These are phyloP conservation scores for Diorhabda carinulata DNA, from an alignment of 1,140 invertebrate genomes.

Conservation along the genomic window DNA sequence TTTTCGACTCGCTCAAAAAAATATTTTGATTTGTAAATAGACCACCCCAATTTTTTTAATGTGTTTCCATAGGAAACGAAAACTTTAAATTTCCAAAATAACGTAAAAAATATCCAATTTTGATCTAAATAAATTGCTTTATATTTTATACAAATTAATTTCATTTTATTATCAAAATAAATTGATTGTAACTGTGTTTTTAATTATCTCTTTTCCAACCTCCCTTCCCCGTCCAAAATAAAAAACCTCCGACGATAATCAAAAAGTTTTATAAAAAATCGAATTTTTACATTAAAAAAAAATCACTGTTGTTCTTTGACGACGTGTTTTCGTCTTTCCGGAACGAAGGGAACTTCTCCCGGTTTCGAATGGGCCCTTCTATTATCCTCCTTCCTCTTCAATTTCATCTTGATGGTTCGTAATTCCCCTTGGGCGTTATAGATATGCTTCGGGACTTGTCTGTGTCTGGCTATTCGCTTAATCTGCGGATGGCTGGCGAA, in stretches of 20 bases:
- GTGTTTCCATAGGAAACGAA: too few species aligned
- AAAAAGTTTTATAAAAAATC: not conserved
- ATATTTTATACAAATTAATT: constrained; percentile 10
- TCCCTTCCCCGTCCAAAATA: too few species aligned
- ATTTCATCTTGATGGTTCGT: constrained; percentile 67
- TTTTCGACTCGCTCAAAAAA: too few species aligned
- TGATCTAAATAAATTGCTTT: not conserved
- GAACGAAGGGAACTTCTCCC: constrained; percentile 71
- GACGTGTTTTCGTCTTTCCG: constrained; percentile 73
- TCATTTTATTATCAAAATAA: constrained; percentile 10
- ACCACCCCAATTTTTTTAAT: too few species aligned
- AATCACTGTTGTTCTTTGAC: constrained; percentile 63
- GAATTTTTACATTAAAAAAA: not conserved
- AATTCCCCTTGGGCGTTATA: constrained; percentile 78
- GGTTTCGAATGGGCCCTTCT: constrained; percentile 78
- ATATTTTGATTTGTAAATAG: too few species aligned
- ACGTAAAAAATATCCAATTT: too few species aligned
- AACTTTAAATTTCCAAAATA: too few species aligned
- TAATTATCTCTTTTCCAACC: not conserved
- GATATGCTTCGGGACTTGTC: constrained; percentile 92
- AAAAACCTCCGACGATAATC: too few species aligned
- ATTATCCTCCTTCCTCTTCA: constrained; percentile 83
- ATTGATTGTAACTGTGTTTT: constrained; percentile 9
- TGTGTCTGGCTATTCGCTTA: constrained; percentile 85
- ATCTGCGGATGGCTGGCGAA: constrained; percentile 92